A percentile compares a stretch with the other conserved stretches of the same genome.
Conservation (phyloP, 2,797 vertebrate genomes). For the Lagorchestes hirsutus region DNA sequence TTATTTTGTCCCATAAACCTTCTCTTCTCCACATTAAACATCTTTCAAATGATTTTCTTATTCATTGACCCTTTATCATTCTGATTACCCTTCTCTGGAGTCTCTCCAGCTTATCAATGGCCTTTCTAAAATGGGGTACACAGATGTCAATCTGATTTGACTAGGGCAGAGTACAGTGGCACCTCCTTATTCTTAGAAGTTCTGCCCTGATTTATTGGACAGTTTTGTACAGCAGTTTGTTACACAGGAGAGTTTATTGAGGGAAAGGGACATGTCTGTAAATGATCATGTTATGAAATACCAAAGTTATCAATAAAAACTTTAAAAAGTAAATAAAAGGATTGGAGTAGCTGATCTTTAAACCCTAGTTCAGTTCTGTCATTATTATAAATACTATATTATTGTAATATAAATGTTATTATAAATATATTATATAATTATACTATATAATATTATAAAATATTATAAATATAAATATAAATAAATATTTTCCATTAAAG, state of each 20-base stretch:
- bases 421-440: too few species aligned
- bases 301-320: background rate
- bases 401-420: too few species aligned
- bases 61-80: background rate
- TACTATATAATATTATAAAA: too few species aligned
- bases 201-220: background rate
- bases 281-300: background rate
- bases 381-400: background rate
- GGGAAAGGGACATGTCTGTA: background rate
- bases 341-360: background rate
- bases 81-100: background rate
- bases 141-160: background rate
- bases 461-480: too few species aligned
- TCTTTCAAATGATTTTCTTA: background rate
- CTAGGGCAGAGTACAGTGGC: background rate
- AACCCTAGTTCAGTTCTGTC: background rate
- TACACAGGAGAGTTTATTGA: background rate
- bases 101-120: background rate
- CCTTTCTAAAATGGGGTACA: background rate
- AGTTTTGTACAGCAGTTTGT: background rate
- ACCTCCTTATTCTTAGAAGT: background rate
- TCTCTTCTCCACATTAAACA: background rate
- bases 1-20: background rate
- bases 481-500: conserved; percentile 34
- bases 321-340: background rate